phyloP scores from a whole-genome alignment of 2,797 vertebrate species.

The Sebastes taczanowskii region DNA sequence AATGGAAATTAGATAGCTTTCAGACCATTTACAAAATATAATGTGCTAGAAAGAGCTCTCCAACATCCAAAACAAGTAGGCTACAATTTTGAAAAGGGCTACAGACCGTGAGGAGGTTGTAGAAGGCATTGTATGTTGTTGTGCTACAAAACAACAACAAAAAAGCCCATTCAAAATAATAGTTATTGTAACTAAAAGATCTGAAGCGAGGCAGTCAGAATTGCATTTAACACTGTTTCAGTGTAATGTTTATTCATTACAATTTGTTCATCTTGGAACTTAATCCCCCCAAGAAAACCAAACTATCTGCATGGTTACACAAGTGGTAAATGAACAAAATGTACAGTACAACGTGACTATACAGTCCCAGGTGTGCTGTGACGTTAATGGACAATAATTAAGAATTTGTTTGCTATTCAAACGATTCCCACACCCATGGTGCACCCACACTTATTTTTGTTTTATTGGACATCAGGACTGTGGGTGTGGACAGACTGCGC shows the following conservation, averaged over 20 bases:
- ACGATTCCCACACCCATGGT: not conserved
- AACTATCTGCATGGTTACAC: not conserved
- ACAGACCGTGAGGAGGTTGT: not conserved
- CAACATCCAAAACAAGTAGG: not conserved
- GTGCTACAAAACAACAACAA: not conserved
- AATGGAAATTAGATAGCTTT: not conserved
- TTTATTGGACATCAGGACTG: not conserved
- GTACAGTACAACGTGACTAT: not conserved
- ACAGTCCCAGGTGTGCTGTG: not conserved
- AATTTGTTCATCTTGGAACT: not conserved
- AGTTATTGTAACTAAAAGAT: not conserved
- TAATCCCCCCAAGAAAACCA: not conserved
- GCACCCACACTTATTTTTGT: not conserved
- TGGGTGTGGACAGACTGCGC: not conserved
- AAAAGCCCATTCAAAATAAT: not conserved
- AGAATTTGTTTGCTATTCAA: not conserved
- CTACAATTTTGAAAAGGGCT: not conserved
- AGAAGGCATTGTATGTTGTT: not conserved
- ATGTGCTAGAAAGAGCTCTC: not conserved
- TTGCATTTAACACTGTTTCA: not conserved
- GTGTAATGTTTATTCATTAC: not conserved
- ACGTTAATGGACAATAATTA: not conserved
- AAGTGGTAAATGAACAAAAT: not conserved
- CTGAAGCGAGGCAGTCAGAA: not conserved
- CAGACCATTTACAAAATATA: not conserved